Conservation (phyloP, 2,113 vertebrate species). For the Neofelis nebulosa region DNA sequence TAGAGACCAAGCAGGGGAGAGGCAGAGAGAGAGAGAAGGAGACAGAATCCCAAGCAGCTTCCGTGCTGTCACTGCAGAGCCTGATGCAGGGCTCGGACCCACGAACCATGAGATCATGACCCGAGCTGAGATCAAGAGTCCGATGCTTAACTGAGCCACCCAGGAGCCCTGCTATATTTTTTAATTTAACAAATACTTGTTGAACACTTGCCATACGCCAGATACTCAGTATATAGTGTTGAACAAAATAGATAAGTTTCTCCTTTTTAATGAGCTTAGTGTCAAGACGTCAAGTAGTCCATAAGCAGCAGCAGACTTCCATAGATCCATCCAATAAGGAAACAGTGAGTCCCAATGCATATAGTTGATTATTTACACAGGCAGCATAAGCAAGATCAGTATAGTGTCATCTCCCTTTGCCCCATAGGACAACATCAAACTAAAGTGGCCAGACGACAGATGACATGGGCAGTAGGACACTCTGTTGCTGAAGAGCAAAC, state of each 20-base stretch:
- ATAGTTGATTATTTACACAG: slow-evolving; percentile 53
- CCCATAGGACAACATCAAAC: not conserved
- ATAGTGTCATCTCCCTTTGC: slow-evolving; percentile 9
- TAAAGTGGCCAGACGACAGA: not conserved
- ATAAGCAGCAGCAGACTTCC: slow-evolving; percentile 12
- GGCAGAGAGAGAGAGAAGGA: too few species aligned
- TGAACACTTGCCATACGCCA: slow-evolving; percentile 7
- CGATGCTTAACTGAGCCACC: too few species aligned
- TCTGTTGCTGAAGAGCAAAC: slow-evolving; percentile 19
- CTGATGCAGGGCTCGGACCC: too few species aligned
- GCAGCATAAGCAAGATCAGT: not conserved
- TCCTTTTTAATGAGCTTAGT: not conserved
- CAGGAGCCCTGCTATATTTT: not conserved
- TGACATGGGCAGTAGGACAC: not conserved
- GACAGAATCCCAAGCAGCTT: too few species aligned
- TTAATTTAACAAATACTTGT: not conserved
- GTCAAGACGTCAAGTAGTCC: slow-evolving; percentile 7
- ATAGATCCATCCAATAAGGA: slow-evolving; percentile 40
- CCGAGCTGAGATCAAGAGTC: too few species aligned
- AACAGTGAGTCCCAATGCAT: slow-evolving; percentile 11
- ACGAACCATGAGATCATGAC: too few species aligned
- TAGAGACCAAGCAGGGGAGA: too few species aligned
- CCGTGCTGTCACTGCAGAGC: too few species aligned
- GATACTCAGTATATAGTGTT: slow-evolving; percentile 9
- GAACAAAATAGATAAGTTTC: slow-evolving; percentile 31